Percentiles rank a stretch among this genome's conserved stretches.
Conservation (phyloP, 2,797 vertebrate genomes). For the Chelidonichthys spinosus region DNA sequence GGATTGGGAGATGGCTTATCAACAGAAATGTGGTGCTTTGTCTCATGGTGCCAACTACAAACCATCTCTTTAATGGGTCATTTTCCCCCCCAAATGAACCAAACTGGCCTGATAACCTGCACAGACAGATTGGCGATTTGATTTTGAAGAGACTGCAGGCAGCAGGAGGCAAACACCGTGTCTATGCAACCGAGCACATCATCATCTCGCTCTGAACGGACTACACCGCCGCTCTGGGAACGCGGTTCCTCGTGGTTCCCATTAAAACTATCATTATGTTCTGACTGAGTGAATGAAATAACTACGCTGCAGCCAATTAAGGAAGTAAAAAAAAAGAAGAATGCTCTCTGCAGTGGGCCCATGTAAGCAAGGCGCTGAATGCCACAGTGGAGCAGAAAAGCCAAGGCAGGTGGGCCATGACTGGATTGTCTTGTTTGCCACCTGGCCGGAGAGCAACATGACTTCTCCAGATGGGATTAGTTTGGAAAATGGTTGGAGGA, state of each 20-base stretch:
- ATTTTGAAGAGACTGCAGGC: conserved; percentile 31
- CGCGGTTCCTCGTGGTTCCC: conserved; percentile 44
- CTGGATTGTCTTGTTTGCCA: conserved; percentile 49
- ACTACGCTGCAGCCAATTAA: conserved; percentile 60
- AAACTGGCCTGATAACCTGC: conserved; percentile 51
- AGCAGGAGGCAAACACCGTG: conserved; percentile 47
- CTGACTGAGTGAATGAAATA: conserved; percentile 57
- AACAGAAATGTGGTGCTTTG: conserved; percentile 36
- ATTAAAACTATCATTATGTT: conserved; percentile 68
- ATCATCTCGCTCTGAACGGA: conserved; percentile 50
- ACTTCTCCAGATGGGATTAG: conserved; percentile 62
- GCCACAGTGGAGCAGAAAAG: conserved; percentile 26
- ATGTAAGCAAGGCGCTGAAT: conserved; percentile 37
- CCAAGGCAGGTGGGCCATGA: conserved; percentile 57
- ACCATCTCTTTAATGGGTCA: conserved; percentile 36
- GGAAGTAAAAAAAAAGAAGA: conserved; percentile 55
- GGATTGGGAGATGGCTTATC: conserved; percentile 45
- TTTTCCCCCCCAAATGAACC: conserved; percentile 29
- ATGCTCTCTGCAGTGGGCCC: conserved; percentile 50
- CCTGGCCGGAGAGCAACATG: conserved; percentile 52
- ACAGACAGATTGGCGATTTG: conserved; percentile 43
- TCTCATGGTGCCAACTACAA: conserved; percentile 38
- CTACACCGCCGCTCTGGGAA: conserved; percentile 31
- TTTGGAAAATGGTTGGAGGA: conserved; percentile 49
- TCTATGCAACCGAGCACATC: conserved; percentile 48